Evolutionary conservation across 2,113 vertebrate species (phyloP).

Genomic region (Podilymbus podiceps): DNA sequence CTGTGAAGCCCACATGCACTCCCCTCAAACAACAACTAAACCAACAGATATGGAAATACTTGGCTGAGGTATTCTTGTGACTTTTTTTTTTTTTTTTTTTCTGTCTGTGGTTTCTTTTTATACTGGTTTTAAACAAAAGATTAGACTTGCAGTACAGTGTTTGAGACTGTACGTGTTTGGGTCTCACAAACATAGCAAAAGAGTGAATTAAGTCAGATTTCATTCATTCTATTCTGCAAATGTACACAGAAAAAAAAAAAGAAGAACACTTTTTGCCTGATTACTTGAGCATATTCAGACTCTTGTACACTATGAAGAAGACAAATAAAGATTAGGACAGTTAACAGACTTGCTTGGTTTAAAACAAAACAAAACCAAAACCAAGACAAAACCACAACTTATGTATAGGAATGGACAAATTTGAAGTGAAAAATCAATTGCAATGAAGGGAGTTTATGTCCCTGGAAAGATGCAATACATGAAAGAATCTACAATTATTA

Average conservation of each 20-base stretch:
- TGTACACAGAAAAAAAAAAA: neutral
- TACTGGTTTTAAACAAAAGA: neutral
- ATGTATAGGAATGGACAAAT: neutral
- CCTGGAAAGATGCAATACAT: neutral
- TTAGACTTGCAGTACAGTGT: neutral
- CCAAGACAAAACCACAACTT: neutral
- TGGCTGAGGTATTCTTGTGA: neutral
- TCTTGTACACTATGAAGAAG: neutral
- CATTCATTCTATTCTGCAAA: neutral
- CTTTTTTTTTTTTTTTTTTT: no score
- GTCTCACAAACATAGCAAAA: neutral
- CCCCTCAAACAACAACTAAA: neutral
- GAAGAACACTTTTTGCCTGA: neutral
- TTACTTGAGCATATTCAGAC: neutral
- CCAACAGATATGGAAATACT: neutral
- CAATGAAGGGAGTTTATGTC: neutral
- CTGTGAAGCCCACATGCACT: neutral
- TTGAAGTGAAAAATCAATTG: neutral
- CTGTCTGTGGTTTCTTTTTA: neutral
- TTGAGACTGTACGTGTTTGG: neutral
- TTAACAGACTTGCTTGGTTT: neutral
- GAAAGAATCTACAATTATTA: constrained; percentile 1
- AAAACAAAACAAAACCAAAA: neutral
- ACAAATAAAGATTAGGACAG: neutral
- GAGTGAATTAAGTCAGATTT: neutral